Evolutionary conservation across 2,113 vertebrate genomes (phyloP).

Genomic region (Tursiops truncatus): DNA sequence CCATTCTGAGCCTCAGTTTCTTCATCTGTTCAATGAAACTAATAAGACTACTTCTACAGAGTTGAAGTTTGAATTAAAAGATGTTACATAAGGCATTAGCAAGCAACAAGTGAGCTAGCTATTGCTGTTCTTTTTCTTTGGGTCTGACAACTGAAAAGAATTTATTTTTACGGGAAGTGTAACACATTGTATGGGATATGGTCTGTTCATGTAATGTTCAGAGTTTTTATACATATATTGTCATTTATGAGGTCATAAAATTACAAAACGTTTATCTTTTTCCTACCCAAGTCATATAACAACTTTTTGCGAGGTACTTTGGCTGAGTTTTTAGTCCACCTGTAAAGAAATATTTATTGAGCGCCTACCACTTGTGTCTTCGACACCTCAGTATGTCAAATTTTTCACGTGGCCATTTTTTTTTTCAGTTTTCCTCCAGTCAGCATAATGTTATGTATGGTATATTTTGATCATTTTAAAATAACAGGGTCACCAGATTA

Average conservation of each 20-base stretch:
- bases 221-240: not conserved
- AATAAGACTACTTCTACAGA: not conserved
- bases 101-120: not conserved
- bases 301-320: not conserved
- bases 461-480: not conserved
- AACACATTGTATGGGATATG: not conserved
- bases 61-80: not conserved
- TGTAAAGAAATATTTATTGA: slow-evolving; percentile 21
- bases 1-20: not conserved
- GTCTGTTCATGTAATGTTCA: not conserved
- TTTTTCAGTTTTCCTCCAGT: not conserved
- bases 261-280: not conserved
- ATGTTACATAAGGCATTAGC: not conserved
- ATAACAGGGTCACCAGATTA: not conserved
- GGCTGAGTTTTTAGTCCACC: not conserved
- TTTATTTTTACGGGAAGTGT: not conserved
- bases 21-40: not conserved
- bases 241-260: not conserved
- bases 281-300: not conserved
- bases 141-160: not conserved
- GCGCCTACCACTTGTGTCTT: not conserved
- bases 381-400: not conserved
- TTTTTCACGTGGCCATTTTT: not conserved
- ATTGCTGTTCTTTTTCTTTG: not conserved
- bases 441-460: not conserved